Evolutionary conservation across 2,797 vertebrate species (phyloP), one percentile per base, ranked within the genome.

Genomic region (Anniella stebbinsi): DNA sequence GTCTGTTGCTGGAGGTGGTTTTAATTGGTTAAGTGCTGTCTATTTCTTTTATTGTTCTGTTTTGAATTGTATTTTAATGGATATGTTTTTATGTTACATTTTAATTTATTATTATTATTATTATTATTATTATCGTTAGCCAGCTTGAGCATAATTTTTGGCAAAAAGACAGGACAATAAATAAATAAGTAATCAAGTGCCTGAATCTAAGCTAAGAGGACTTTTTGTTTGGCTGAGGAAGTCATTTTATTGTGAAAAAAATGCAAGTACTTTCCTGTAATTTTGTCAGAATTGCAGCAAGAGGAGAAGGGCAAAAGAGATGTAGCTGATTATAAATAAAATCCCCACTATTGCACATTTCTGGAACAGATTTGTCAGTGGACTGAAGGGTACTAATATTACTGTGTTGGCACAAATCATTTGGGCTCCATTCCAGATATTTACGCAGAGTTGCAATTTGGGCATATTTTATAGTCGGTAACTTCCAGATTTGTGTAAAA

Each of bases 161-260:
- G 23, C 60, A 5, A 15, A 18, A 63, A 63, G 23, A 21, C 21
- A 15, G 13, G 17, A 63, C 21, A 63, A 21, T 21, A 2, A 63
- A 63, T 63, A 13, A 57, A 57, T 57, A 15, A 57, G 15, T 57
- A 57, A 57, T 13, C 12, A 57, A 57, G 11, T 51, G 51, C 51
- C 54, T 57, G 13, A 57, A 51, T 51, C 54, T 57, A 57, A 57
- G 54, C 11, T 57, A 11, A 57, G 54, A 57, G 12, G 11, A 57
- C 54, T 57, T 57, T 57, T 11, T 57, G 54, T 54, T 54, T 69
- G 80, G 80, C 88, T 63, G 78, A 63, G 86, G 89, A 89, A 82
- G 91, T 15, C 91, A 87, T 92, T 94, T 92, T 69, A n/a, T 84
- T 69, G 45, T 73, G 54, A 38, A 72, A 38, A 72, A 91, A 92